These are phyloP conservation scores for Rhynchonycteris naso DNA, from an alignment of 2,797 vertebrate species.

Conservation along the genomic window DNA sequence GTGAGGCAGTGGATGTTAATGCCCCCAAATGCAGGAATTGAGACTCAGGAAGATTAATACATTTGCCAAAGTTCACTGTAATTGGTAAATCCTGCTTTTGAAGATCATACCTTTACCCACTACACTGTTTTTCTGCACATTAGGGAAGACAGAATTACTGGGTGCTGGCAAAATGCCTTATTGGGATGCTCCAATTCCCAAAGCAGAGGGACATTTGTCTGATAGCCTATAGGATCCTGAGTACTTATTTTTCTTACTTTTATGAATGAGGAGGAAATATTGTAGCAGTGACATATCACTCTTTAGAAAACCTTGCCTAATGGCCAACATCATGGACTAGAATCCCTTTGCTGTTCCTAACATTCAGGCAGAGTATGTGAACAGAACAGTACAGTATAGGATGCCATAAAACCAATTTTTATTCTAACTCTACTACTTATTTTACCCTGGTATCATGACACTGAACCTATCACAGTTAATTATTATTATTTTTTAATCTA, in stretches of 20 bases:
- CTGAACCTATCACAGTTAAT: neutral
- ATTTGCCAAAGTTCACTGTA: neutral
- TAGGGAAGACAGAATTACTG: neutral
- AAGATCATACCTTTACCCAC: neutral
- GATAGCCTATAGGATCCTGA: neutral
- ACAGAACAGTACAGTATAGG: rapidly evolving
- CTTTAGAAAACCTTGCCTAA: neutral
- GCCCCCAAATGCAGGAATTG: neutral
- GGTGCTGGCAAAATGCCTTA: neutral
- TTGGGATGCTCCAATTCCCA: neutral
- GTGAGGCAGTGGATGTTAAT: neutral
- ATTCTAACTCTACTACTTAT: neutral
- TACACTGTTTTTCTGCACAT: neutral
- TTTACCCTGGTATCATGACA: neutral
- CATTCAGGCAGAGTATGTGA: neutral
- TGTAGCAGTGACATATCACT: neutral
- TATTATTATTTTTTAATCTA: neutral
- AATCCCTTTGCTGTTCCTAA: neutral
- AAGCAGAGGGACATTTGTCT: neutral
- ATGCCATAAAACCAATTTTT: neutral
- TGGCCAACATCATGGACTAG: neutral
- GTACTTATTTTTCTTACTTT: neutral
- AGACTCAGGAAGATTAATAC: neutral
- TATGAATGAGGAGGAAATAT: neutral
- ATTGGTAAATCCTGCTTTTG: neutral